phyloP scores from a whole-genome alignment of 1,140 invertebrate species.

The Microplitis mediator region DNA sequence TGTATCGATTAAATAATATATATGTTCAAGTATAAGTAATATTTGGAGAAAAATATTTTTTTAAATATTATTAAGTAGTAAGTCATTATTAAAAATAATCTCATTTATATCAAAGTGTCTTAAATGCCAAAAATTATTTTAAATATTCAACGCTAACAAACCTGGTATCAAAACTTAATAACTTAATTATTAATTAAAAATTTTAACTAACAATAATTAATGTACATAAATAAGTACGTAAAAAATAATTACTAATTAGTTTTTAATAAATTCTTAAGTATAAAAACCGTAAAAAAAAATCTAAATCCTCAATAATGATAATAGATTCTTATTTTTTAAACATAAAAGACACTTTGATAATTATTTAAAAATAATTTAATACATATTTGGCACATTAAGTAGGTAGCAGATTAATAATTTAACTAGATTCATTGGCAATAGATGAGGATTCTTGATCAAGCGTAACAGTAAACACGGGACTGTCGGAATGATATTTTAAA shows the following conservation, averaged over 20 bases:
- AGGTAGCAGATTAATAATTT: not conserved
- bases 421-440: constrained; percentile 34
- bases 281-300: no score
- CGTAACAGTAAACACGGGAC: constrained; percentile 52
- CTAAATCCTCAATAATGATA: not conserved
- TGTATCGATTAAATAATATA: no score
- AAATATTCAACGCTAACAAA: no score
- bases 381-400: constrained; percentile 14
- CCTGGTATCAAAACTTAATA: no score
- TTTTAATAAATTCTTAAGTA: not conserved
- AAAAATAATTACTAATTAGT: not conserved
- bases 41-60: no score
- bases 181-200: not conserved
- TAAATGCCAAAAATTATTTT: not conserved
- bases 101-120: no score
- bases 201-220: not conserved
- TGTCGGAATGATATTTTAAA: constrained; percentile 42
- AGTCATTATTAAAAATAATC: constrained; percentile 1
- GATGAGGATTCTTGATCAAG: constrained; percentile 42
- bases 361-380: not conserved
- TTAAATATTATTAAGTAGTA: no score
- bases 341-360: not conserved
- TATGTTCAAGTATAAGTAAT: no score
- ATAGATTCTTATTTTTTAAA: not conserved
- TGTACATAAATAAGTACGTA: not conserved